Percentiles rank a stretch among this genome's conserved stretches.
phyloP scores from a whole-genome alignment of 2,113 vertebrate species.

The Ptychochromis oligacanthus region DNA sequence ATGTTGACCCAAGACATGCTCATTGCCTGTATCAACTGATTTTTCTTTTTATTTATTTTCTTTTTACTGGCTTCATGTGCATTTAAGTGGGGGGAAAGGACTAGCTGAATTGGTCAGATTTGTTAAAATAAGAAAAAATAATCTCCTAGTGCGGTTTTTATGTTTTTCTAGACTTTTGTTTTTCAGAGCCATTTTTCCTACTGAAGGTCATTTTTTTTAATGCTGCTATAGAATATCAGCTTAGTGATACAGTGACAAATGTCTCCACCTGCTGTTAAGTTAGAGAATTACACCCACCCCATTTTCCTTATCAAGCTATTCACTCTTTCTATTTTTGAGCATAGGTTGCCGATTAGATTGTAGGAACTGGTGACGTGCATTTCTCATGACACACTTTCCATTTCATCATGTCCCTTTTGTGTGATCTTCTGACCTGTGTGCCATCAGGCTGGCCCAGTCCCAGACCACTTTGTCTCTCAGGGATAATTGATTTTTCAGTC shows the following conservation, averaged over 20 bases:
- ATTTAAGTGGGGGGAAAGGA: conserved; percentile 8
- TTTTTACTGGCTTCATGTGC: conserved; percentile 39
- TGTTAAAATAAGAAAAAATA: neutral
- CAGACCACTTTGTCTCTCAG: conserved; percentile 25
- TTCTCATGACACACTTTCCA: conserved; percentile 47
- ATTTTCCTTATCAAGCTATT: neutral
- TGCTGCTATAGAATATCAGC: neutral
- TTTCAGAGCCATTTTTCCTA: neutral
- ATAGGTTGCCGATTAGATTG: neutral
- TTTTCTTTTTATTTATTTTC: neutral
- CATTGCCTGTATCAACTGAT: conserved; percentile 59
- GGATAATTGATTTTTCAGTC: conserved; percentile 30
- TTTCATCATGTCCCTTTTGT: conserved; percentile 55
- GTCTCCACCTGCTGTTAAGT: conserved; percentile 13
- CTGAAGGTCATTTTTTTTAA: neutral
- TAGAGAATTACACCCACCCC: neutral
- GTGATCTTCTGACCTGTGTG: conserved; percentile 51
- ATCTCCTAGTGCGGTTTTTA: neutral
- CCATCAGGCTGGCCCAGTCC: conserved; percentile 29
- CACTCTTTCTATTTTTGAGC: neutral
- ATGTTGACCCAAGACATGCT: conserved; percentile 68
- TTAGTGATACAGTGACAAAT: neutral
- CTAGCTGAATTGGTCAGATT: neutral
- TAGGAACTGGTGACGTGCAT: conserved; percentile 26
- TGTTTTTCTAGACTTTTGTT: accelerated